Conservation (phyloP, 2,888 invertebrate genomes). For the Anoplius nigerrimus region DNA sequence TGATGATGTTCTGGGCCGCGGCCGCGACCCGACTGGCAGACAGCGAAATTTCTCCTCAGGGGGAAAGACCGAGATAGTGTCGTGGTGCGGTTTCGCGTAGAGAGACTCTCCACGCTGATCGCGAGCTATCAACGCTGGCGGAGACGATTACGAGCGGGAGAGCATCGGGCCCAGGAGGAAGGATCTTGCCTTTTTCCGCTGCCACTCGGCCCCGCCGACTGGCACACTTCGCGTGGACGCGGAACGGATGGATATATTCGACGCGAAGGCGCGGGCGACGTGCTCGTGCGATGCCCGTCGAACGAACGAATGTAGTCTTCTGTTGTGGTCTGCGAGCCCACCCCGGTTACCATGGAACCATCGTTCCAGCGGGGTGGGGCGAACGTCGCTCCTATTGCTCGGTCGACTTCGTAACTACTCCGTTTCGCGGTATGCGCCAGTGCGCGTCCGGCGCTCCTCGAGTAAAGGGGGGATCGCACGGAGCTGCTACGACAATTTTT, state of each 20-base stretch:
- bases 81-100: too few relatives aligned
- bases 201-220: not conserved
- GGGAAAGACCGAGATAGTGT: too few relatives aligned
- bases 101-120: too few relatives aligned
- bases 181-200: not conserved
- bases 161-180: too few relatives aligned
- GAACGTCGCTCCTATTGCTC: conserved; percentile 29
- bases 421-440: not conserved
- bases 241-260: not conserved
- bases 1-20: conserved; percentile 53
- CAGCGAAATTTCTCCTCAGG: conserved; percentile 44
- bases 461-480: too few relatives aligned
- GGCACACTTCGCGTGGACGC: not conserved
- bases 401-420: conserved; percentile 23
- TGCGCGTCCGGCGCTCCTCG: too few relatives aligned
- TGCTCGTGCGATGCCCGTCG: conserved; percentile 19
- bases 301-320: conserved; percentile 54
- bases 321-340: conserved; percentile 61
- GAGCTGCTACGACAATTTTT: too few relatives aligned
- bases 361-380: conserved; percentile 43
- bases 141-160: too few relatives aligned
- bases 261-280: not conserved
- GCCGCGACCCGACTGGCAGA: conserved; percentile 50
- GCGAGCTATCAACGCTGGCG: too few relatives aligned
- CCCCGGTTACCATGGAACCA: conserved; percentile 66